These are phyloP conservation scores for Plectrocnemia conspersa DNA, from an alignment of 1,140 invertebrate genomes.

Conservation along the genomic window DNA sequence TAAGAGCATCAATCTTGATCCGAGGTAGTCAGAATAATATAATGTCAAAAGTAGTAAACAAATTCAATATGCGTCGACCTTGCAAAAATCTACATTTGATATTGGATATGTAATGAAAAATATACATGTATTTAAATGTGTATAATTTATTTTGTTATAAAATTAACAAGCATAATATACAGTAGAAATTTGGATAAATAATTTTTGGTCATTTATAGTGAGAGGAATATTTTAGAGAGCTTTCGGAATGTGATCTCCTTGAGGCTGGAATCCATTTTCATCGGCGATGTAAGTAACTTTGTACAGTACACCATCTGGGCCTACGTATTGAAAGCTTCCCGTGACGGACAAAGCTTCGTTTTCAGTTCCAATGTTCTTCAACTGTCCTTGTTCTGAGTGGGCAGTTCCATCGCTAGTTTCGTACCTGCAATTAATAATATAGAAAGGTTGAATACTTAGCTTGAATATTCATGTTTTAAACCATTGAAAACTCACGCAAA, in stretches of 20 bases:
- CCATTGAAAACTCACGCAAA: constrained; percentile 42
- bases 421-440: constrained; percentile 42
- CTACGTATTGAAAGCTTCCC: constrained; percentile 57
- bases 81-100: no score
- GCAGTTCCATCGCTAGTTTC: constrained; percentile 59
- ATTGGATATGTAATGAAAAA: no score
- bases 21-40: no score
- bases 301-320: constrained; percentile 64
- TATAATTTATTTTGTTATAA: no score
- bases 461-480: neutral
- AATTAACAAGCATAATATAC: no score
- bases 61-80: no score
- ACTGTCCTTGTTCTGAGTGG: constrained; percentile 51
- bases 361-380: constrained; percentile 56
- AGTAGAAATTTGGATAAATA: neutral
- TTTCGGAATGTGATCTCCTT: constrained; percentile 60
- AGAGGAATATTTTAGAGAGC: constrained; percentile 6
- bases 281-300: constrained; percentile 58
- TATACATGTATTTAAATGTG: no score
- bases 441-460: neutral
- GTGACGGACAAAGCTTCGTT: constrained; percentile 57
- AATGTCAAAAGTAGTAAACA: no score
- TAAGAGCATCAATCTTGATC: no score
- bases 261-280: constrained; percentile 55
- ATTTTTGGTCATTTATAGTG: neutral